Evolutionary conservation across 23 tunicate species (phyloP).

Genomic region (Oikopleura albicans): DNA sequence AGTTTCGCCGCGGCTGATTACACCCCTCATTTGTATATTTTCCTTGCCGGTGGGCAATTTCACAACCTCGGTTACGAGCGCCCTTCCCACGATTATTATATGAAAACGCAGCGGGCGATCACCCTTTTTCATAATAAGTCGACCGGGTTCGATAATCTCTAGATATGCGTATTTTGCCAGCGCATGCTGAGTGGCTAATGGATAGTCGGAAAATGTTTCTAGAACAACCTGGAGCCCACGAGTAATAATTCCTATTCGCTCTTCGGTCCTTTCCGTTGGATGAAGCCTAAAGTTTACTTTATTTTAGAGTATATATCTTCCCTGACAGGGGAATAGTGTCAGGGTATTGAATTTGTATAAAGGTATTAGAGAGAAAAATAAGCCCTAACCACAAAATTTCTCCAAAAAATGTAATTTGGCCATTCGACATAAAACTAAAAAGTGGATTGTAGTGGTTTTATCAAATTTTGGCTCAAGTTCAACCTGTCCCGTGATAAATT

Average conservation of each 20-base stretch:
- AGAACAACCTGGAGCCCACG: conserved; percentile 1
- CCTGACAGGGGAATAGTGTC: too few relatives aligned
- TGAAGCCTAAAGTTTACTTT: neutral
- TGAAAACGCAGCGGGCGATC: conserved; percentile 9
- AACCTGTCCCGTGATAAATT: too few relatives aligned
- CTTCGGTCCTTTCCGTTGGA: neutral
- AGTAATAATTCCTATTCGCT: neutral
- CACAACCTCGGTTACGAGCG: neutral
- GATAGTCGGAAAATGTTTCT: conserved; percentile 4
- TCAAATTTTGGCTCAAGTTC: too few relatives aligned
- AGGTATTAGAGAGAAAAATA: too few relatives aligned
- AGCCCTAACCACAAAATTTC: too few relatives aligned
- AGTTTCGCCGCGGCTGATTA: neutral
- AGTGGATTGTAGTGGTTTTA: too few relatives aligned
- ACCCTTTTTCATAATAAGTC: neutral
- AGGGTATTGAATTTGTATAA: too few relatives aligned
- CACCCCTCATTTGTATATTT: neutral
- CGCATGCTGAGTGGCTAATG: neutral
- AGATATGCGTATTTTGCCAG: conserved; percentile 1
- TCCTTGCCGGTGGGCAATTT: neutral
- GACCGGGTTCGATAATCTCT: neutral
- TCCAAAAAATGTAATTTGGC: too few relatives aligned
- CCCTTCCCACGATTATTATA: neutral
- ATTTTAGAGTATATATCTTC: too few relatives aligned
- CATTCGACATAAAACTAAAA: too few relatives aligned